Base-by-base conservation (phyloP, 1,140 invertebrate genomes). In the Globodera rostochiensis region DNA sequence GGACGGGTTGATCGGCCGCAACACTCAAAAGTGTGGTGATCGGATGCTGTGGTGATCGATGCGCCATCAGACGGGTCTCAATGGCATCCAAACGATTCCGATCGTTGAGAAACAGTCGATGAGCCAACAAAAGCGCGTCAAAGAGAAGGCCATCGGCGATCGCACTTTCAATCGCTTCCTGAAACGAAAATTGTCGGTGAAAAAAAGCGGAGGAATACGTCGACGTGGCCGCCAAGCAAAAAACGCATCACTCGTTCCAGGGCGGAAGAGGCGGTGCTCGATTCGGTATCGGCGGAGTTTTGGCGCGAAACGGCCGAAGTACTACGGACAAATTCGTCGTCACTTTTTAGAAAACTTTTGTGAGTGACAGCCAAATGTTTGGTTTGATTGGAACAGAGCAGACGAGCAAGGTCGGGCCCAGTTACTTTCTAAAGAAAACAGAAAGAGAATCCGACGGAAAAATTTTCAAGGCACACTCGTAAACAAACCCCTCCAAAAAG, bases 161-260 rank as follows among this genome's bases (percentile, higher is more conserved):
- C 1, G 85, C 85, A 53, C 77, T 80, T n/a, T 86, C 80, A 50
- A 86, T 86, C 7, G 85, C 85, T 71, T 86, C 85, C 84, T 85
- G 57, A 60, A 84, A 80, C 25, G 15, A 50, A 78, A 45, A 74
- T 25, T 36, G 25, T 46, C n/a, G 36, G 3, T 21, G 21, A 80
- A 71, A 69, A 70, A 19, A 4, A 19, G 21, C 45, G 47, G 46
- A 47, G 19, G 11, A 73, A 45, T 73, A 87, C 85, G 21, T 88
- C 87, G 46, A 86, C 67, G 80, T 85, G 74, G 15, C 85, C 85
- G 49, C 81, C 80, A 7, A 86, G 69, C 64, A 86, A 64, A 64
- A 81, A 86, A 25, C 75, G 25, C 9, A 87, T 86, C 11, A 86
- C 78, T 47, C 49, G 49, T 6, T 85, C 83, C 11, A 88, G 79